Percentiles rank a stretch among this genome's conserved stretches.
These are phyloP conservation scores for Coilia nasus DNA, from an alignment of 2,797 vertebrate genomes.

Conservation along the genomic window DNA sequence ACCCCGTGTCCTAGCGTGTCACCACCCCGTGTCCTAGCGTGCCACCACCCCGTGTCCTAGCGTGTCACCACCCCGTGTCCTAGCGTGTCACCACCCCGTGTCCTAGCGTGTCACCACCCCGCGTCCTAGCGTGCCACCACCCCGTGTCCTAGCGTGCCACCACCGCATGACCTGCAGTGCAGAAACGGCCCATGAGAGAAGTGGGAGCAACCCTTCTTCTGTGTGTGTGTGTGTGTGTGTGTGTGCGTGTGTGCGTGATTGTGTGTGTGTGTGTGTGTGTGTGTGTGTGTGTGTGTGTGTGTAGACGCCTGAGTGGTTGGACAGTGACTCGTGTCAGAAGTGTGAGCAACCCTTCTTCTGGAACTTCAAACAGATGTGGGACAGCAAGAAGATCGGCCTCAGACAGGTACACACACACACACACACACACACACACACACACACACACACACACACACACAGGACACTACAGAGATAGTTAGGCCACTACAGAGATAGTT, in stretches of 20 bases:
- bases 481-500: too few relatives aligned
- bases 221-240: slow-evolving; percentile 49
- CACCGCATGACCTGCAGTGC: too few relatives aligned
- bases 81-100: too few relatives aligned
- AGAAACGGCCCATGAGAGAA: slow-evolving; percentile 98
- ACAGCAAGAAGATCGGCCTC: slow-evolving; percentile 96
- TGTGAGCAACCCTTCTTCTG: slow-evolving; percentile 99
- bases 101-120: too few relatives aligned
- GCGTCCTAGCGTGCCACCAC: too few relatives aligned
- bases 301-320: slow-evolving; percentile 96
- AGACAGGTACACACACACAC: slow-evolving; percentile 80
- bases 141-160: too few relatives aligned
- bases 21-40: too few relatives aligned
- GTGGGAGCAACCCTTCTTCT: slow-evolving; percentile 98
- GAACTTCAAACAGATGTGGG: slow-evolving; percentile 99
- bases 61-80: too few relatives aligned
- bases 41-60: too few relatives aligned
- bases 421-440: too few relatives aligned
- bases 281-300: slow-evolving; percentile 37
- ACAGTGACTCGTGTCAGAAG: slow-evolving; percentile 98
- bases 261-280: slow-evolving; percentile 27
- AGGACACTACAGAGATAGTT: too few relatives aligned
- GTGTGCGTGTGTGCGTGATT: neutral
- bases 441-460: slow-evolving; percentile 6
- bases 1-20: too few relatives aligned